phyloP scores from a whole-genome alignment of 2,113 vertebrate species.

The Oenanthe melanoleuca region DNA sequence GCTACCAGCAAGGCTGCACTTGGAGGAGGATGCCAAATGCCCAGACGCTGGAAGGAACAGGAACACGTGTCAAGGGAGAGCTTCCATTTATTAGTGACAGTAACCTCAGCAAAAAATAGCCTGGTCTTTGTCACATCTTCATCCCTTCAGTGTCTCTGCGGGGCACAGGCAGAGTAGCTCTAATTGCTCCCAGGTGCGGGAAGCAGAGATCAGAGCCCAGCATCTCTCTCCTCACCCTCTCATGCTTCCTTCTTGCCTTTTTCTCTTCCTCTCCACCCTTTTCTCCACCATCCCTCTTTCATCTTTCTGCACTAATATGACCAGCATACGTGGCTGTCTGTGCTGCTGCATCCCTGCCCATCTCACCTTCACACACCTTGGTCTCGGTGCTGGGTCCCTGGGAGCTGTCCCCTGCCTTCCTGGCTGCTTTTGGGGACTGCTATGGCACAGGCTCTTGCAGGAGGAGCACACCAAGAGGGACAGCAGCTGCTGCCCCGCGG shows the following conservation, averaged over 20 bases:
- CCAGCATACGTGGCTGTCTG: rapidly evolving
- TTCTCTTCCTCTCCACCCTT: not conserved
- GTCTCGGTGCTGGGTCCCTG: not conserved
- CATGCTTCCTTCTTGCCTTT: not conserved
- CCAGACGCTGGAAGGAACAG: not conserved
- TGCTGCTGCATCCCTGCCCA: not conserved
- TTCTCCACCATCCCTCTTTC: not conserved
- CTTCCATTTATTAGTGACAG: conserved; percentile 42
- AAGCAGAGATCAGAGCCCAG: not conserved
- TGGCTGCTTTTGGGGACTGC: not conserved
- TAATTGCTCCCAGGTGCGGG: not conserved
- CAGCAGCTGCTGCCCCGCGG: rapidly evolving
- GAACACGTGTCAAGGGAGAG: conserved; percentile 2
- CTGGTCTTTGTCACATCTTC: conserved; percentile 32
- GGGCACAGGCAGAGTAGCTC: not conserved
- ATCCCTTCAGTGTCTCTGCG: not conserved
- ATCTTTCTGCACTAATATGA: not conserved
- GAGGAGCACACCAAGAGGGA: not conserved
- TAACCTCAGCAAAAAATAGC: conserved; percentile 27
- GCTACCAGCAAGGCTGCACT: rapidly evolving
- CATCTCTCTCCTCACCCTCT: not conserved
- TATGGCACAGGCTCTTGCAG: rapidly evolving
- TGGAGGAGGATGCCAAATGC: not conserved
- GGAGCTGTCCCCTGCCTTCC: not conserved
- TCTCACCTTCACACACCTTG: not conserved